Evolutionary conservation across 2,888 invertebrate genomes (phyloP), one percentile per base, ranked within the genome.

Genomic region (Linnaemya vulpina): DNA sequence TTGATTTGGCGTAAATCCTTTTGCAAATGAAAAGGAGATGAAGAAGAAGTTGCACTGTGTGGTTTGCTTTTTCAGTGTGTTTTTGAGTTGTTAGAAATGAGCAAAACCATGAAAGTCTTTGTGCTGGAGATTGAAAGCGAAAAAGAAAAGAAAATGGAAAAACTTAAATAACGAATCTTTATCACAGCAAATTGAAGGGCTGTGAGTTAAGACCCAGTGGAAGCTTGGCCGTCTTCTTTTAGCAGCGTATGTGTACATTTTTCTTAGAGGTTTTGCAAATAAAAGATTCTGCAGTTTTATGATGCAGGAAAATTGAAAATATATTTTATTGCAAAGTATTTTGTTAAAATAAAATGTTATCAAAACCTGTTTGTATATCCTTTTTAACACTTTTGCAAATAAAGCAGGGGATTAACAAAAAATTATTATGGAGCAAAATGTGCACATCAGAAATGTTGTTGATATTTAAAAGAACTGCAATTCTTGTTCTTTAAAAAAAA

Each of bases 1-100:
- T 85, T 82, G 87, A 86, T 86, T 86, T 87, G 82, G 83, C 76
- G 82, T 77, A 87, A 86, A 87, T 86, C 86, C 86, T 63, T 68
- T 82, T 79, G 79, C 75, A 86, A 86, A 84, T 86, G 82, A 86
- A 87, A 80, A 84, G 62, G 83, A 87, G 80, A 86, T 80, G 82
- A 80, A 86, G 86, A 80, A 84, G 62, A 84, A 87, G 80, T 86
- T 80, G 82, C 79, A 86, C 74, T 77, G 65, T 68, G 67, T 51
- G 65, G 63, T 43, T 65, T 78, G 20, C 40, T 53, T 49, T 53
- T 58, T n/a, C n/a, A n/a, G n/a, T 40, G 35, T 51, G 35, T 17
- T 15, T 62, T 35, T 15, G 43, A 62, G 30, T 65, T 65, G 63
- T 49, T 35, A 25, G 53, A 80, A 84, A 76, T 67, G 43, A 84